Conservation (phyloP, 2,113 vertebrate species). For the Sakesphorus luctuosus region DNA sequence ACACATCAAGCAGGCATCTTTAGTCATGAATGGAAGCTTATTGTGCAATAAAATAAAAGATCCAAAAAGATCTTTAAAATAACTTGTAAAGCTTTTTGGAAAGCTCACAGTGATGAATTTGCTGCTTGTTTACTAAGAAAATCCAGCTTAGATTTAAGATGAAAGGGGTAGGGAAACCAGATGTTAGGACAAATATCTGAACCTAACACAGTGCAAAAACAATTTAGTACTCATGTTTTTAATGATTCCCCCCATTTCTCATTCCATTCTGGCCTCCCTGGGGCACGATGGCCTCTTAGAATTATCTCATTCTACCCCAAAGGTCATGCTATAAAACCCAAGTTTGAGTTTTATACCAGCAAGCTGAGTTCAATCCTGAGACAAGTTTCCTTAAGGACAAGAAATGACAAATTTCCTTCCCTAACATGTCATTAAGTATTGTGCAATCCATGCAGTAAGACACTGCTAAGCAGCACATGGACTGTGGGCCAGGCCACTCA, state of each 20-base stretch:
- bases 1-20: constrained; percentile 29
- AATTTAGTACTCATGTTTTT: constrained; percentile 33
- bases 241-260: not conserved
- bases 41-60: constrained; percentile 70
- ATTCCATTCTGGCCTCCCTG: not conserved
- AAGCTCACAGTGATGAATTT: constrained; percentile 72
- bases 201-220: constrained; percentile 19
- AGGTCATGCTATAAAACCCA: constrained; percentile 1
- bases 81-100: constrained; percentile 73
- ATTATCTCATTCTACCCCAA: constrained; percentile 32
- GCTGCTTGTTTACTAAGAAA: constrained; percentile 76
- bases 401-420: not conserved
- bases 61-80: constrained; percentile 73
- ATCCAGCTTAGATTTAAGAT: constrained; percentile 70
- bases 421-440: not conserved
- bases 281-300: constrained; percentile 36
- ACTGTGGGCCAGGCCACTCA: not conserved
- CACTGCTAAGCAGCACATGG: not conserved
- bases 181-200: constrained; percentile 64
- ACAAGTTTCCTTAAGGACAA: not conserved
- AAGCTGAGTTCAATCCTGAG: not conserved
- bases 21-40: constrained; percentile 55
- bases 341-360: not conserved
- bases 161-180: constrained; percentile 71
- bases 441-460: not conserved